A percentile compares a stretch with the other conserved stretches of the same genome.
These are phyloP conservation scores for Chloromyia formosa DNA, from an alignment of 2,888 invertebrate genomes.

Conservation along the genomic window DNA sequence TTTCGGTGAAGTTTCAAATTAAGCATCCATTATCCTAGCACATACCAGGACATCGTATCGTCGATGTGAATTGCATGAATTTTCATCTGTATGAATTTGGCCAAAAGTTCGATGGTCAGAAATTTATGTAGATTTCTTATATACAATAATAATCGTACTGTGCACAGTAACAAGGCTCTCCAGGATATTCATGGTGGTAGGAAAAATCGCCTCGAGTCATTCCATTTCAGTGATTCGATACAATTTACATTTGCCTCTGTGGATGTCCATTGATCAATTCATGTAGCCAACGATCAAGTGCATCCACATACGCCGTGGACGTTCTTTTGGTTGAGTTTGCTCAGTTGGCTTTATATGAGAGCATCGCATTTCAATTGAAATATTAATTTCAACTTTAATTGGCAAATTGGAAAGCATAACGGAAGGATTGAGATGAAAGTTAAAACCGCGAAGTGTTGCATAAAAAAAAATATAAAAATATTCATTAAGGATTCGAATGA, in stretches of 20 bases:
- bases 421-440: background rate
- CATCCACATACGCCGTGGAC: background rate
- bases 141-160: too few relatives aligned
- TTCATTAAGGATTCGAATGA: too few relatives aligned
- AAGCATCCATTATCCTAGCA: conserved; percentile 2
- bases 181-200: background rate
- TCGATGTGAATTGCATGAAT: too few relatives aligned
- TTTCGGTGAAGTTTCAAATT: background rate
- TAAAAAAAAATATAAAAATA: background rate
- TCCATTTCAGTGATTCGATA: conserved; percentile 37
- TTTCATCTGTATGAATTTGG: background rate
- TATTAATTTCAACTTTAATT: conserved; percentile 41
- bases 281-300: background rate
- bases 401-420: conserved; percentile 20
- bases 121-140: conserved; percentile 36
- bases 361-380: conserved; percentile 12
- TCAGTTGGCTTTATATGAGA: background rate
- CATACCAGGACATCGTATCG: background rate
- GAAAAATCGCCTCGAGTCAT: background rate
- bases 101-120: conserved; percentile 31
- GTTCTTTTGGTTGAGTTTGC: background rate
- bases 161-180: too few relatives aligned
- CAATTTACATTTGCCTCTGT: conserved; percentile 26
- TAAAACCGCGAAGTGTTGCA: background rate
- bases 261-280: conserved; percentile 17